Conservation (phyloP, 2,113 vertebrate genomes). For the Phoenicopterus ruber region DNA sequence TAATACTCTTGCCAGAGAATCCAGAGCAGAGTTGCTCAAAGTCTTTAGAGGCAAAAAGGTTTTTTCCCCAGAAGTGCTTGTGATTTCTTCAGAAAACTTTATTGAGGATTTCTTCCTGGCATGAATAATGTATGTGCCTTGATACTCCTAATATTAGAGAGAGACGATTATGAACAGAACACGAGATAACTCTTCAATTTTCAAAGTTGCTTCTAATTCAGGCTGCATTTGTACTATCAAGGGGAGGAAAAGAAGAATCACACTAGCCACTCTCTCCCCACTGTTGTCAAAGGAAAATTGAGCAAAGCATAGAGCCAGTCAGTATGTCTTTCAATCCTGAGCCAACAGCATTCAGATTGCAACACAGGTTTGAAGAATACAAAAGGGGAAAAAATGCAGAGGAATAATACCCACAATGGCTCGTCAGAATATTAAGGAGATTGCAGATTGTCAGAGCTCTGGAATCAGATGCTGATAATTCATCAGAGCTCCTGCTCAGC, state of each 20-base stretch:
- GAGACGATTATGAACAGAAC: background rate
- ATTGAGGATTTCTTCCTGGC: background rate
- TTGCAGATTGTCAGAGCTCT: background rate
- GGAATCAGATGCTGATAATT: slow-evolving; percentile 11
- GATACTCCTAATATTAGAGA: background rate
- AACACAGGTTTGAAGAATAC: background rate
- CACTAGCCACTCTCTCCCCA: background rate
- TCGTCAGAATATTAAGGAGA: slow-evolving; percentile 38
- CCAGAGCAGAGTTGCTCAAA: background rate
- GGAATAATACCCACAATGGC: background rate
- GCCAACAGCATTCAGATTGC: background rate
- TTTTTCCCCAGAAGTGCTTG: background rate
- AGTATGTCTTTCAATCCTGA: background rate
- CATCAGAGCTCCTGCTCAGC: slow-evolving; percentile 8
- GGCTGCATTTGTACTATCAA: background rate
- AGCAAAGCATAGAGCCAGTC: background rate
- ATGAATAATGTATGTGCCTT: background rate
- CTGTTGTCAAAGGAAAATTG: background rate
- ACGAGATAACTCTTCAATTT: background rate
- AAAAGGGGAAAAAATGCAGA: background rate
- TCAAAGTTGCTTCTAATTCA: background rate
- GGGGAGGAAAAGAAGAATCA: background rate
- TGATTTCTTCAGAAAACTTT: background rate
- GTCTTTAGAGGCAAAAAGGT: background rate
- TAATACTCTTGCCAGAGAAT: background rate